phyloP scores from a whole-genome alignment of 2,888 invertebrate genomes.

The Eubasilissa splendida region DNA sequence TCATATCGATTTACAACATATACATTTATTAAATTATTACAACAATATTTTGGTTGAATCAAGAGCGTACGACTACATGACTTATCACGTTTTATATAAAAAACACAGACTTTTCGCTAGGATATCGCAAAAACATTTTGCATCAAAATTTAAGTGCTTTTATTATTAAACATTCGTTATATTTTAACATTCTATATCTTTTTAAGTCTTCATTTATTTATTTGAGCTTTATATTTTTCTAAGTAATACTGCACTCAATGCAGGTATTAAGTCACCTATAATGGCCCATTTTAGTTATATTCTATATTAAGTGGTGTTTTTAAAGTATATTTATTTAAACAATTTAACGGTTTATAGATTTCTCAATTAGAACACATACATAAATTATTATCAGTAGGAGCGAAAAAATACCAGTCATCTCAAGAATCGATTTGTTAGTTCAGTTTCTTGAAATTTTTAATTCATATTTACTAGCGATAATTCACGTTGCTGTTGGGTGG shows the following conservation, averaged over 20 bases:
- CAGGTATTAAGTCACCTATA: conserved; percentile 71
- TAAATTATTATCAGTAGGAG: not conserved
- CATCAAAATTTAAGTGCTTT: conserved; percentile 53
- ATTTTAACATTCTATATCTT: conserved; percentile 47
- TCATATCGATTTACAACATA: conserved; percentile 48
- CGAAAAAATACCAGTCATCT: too few relatives aligned
- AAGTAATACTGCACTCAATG: conserved; percentile 40
- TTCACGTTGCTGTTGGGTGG: too few relatives aligned
- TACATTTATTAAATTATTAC: conserved; percentile 33
- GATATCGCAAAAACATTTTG: conserved; percentile 58
- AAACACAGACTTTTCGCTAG: conserved; percentile 59
- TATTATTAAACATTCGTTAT: conserved; percentile 43
- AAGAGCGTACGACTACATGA: conserved; percentile 40
- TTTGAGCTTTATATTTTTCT: conserved; percentile 54
- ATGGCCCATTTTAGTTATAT: conserved; percentile 67
- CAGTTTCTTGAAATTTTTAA: too few relatives aligned
- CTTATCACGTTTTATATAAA: conserved; percentile 54
- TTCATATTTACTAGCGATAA: too few relatives aligned
- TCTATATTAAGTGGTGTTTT: conserved; percentile 55
- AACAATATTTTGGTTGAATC: conserved; percentile 29
- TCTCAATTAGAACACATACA: conserved; percentile 33
- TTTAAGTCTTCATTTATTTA: conserved; percentile 56
- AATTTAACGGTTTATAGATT: conserved; percentile 39
- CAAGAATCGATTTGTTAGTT: too few relatives aligned
- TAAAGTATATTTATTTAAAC: conserved; percentile 49